phyloP scores from a whole-genome alignment of 2,888 invertebrate genomes.

The Linyphia triangularis region DNA sequence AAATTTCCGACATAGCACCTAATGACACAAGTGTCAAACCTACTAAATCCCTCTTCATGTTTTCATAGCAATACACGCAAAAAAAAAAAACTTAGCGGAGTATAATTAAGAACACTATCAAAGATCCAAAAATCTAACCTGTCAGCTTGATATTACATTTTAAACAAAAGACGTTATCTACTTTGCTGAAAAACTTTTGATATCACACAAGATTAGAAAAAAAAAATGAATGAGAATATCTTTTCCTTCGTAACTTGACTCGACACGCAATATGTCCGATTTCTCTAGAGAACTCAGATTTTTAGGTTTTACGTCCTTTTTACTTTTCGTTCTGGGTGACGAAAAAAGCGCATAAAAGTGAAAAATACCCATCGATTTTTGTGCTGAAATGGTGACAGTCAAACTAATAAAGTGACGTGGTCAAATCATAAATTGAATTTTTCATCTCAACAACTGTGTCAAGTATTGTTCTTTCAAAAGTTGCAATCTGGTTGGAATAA shows the following conservation, averaged over 20 bases:
- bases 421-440: constrained; percentile 43
- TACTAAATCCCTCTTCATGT: too few species aligned
- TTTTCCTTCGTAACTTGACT: constrained; percentile 59
- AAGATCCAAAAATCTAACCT: constrained; percentile 56
- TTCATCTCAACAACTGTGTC: neutral
- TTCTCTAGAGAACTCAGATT: constrained; percentile 51
- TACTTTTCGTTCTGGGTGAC: constrained; percentile 24
- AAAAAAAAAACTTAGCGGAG: neutral
- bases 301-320: constrained; percentile 61
- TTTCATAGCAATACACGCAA: neutral
- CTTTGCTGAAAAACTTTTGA: constrained; percentile 60
- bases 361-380: constrained; percentile 60
- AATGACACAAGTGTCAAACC: constrained; percentile 62
- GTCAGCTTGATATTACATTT: constrained; percentile 53
- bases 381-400: constrained; percentile 7
- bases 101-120: constrained; percentile 33
- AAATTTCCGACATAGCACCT: too few species aligned
- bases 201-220: constrained; percentile 42
- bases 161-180: constrained; percentile 58
- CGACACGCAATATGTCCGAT: constrained; percentile 53
- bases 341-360: constrained; percentile 54
- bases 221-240: constrained; percentile 49
- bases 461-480: neutral
- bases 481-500: too few species aligned
- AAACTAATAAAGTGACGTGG: constrained; percentile 48